phyloP scores from a whole-genome alignment of 2,113 vertebrate species.

The Planiliza haematocheilus region DNA sequence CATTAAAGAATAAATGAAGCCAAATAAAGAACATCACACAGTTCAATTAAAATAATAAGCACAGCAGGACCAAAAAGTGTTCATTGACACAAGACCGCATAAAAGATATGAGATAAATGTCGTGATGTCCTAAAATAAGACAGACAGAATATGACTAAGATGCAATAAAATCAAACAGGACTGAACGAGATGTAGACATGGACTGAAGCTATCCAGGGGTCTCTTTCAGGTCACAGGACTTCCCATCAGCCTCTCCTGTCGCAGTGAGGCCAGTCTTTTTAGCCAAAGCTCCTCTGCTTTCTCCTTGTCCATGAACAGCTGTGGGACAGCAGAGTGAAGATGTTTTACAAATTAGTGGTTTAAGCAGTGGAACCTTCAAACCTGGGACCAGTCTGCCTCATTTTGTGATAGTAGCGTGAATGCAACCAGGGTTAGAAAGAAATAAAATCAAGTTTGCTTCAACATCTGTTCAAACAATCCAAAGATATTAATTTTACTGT shows the following conservation, averaged over 20 bases:
- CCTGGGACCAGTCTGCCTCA: too few relatives aligned
- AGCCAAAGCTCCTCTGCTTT: slow-evolving; percentile 94
- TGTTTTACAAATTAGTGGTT: not conserved
- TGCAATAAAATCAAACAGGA: not conserved
- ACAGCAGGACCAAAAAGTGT: slow-evolving; percentile 14
- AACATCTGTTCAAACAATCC: not conserved
- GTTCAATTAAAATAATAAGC: slow-evolving; percentile 24
- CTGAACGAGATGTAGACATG: not conserved
- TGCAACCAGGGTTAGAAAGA: too few relatives aligned
- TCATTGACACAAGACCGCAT: slow-evolving; percentile 1
- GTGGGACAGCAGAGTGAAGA: slow-evolving; percentile 47
- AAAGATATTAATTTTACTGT: not conserved
- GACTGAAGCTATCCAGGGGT: not conserved
- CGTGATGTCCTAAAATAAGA: slow-evolving; percentile 8
- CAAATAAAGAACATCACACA: slow-evolving; percentile 8
- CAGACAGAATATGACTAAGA: not conserved
- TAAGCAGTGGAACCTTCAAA: not conserved
- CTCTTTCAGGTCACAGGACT: slow-evolving; percentile 89
- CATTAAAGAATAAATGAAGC: slow-evolving; percentile 9
- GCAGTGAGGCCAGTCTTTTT: slow-evolving; percentile 89
- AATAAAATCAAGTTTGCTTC: not conserved
- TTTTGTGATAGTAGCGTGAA: too few relatives aligned
- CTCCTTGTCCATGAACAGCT: slow-evolving; percentile 94
- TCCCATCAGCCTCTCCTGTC: slow-evolving; percentile 96
- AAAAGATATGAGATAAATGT: not conserved